Base-by-base conservation (phyloP, 2,797 vertebrate genomes). In the Sphenopsis melanotis region DNA sequence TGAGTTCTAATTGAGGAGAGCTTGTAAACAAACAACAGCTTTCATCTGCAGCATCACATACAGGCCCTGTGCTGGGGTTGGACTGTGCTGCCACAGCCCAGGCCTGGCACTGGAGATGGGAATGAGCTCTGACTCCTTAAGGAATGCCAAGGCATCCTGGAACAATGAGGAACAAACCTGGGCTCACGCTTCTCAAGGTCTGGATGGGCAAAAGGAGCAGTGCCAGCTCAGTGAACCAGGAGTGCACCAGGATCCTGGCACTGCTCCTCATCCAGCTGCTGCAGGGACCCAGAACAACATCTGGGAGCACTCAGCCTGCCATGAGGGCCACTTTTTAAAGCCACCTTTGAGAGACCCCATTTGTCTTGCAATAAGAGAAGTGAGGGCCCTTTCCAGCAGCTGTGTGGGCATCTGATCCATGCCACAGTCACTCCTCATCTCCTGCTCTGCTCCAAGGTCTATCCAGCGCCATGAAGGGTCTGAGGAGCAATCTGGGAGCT, bases 21-120 rank as follows among this genome's bases (percentile, higher is more conserved):
- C 83, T 89, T 94, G 93, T 95, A 95, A 95, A 95, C 90, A 95
- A 95, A 81, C 83, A 95, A 5, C 36, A 87, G 66, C 94, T 93
- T 95, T 97, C 90, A 97, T 93, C 92, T 92, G 90, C 77, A 90
- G 70, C 93, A 64, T 76, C 83, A 80, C 2, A 1, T 0, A 9
- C 2, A 2, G 66, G 52, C 50, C n/a, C 60, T 23, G 70, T 10
- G 37, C 66, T n/a, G 80, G 60, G 72, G 60, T 49, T 77, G 83
- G 66, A 53, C 49, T 0, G 0, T 3, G 60, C 83, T 69, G 65
- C 85, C 4, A 5, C 64, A 83, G 78, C 55, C 39, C 34, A 5
- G 34, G 37, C 15, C 69, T 55, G 79, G 21, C 27, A 50, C 15
- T 5, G 50, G 49, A 57, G 46, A 23, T 0, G 6, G 52, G 70